A percentile compares a stretch with the other conserved stretches of the same genome.
Conservation (phyloP, 30 jellyfish, hydroid and myxozoan genomes). For the Hydra vulgaris region DNA sequence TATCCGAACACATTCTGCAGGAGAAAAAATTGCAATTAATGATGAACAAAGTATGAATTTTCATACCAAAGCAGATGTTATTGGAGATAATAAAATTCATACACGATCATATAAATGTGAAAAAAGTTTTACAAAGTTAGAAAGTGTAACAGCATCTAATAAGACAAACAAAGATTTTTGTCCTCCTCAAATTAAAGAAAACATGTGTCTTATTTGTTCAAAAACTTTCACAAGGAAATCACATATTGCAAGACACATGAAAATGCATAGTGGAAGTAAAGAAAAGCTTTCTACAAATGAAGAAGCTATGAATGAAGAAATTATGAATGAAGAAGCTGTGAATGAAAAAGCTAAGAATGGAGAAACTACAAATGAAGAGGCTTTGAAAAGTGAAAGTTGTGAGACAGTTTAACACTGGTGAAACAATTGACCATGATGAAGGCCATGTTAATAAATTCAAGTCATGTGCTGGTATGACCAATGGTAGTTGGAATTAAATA, state of each 20-base stretch:
- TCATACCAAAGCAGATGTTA: background rate
- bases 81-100: background rate
- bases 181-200: background rate
- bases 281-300: background rate
- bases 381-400: too few relatives aligned
- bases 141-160: background rate
- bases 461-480: background rate
- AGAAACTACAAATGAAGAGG: too few relatives aligned
- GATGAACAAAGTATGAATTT: background rate
- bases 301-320: too few relatives aligned
- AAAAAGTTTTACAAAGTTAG: background rate
- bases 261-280: background rate
- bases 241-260: background rate
- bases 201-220: background rate
- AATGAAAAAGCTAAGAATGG: too few relatives aligned
- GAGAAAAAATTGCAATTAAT: background rate
- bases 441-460: background rate
- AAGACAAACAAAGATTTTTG: background rate
- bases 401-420: background rate
- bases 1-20: background rate
- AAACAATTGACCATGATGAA: background rate
- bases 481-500: background rate
- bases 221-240: slow-evolving; percentile 4
- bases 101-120: background rate
- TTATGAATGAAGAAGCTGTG: too few relatives aligned